Conservation (phyloP, 2,797 vertebrate species). For the Onychomys torridus region DNA sequence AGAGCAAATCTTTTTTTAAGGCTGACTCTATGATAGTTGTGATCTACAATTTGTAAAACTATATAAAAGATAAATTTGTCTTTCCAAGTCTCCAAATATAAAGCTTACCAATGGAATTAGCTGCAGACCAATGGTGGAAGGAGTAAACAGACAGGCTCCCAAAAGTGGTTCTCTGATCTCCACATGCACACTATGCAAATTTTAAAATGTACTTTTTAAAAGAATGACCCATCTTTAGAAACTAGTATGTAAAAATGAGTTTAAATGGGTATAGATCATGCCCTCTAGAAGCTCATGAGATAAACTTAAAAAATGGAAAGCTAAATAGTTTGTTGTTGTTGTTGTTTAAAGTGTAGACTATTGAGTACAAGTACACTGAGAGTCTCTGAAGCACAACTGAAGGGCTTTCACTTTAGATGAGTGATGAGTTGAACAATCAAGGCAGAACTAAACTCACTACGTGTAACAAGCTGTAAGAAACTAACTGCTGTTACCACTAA, state of each 20-base stretch:
- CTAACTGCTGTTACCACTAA: not conserved
- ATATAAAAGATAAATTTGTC: not conserved
- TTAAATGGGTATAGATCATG: not conserved
- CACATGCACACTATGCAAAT: not conserved
- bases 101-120: not conserved
- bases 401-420: not conserved
- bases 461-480: not conserved
- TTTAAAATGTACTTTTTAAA: not conserved
- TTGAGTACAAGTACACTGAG: not conserved
- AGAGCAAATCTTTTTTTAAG: not conserved
- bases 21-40: not conserved
- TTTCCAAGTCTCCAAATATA: not conserved
- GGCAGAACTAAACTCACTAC: slow-evolving; percentile 37
- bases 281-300: not conserved
- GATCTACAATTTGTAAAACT: not conserved
- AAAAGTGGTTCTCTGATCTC: not conserved
- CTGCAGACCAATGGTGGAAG: not conserved
- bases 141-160: not conserved
- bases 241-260: not conserved
- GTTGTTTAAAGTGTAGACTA: not conserved
- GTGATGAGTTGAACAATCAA: not conserved
- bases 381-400: not conserved
- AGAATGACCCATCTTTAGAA: not conserved
- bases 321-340: not conserved
- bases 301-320: not conserved